Evolutionary conservation across 2,113 vertebrate genomes (phyloP), one percentile per base, ranked within the genome.

Genomic region (Bufo bufo): DNA sequence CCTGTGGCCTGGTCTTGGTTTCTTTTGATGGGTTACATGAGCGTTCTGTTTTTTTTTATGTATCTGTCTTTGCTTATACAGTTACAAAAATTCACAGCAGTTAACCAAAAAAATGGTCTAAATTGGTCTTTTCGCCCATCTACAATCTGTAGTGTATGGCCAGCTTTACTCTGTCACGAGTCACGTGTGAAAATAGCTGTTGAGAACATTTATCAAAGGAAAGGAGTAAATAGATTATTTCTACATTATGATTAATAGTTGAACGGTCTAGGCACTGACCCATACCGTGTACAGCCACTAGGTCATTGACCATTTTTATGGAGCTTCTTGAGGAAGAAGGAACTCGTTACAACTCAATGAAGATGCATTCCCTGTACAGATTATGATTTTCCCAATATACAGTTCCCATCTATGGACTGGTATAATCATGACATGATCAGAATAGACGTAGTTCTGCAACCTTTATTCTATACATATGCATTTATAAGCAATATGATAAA

Each of bases 261-360:
- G 23, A 20, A 49, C 13, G 58, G 43, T 8, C 17, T 0, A 20
- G 4, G 58, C 58, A 47, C 9, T 82, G 43, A 82, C 58, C 79
- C 33, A 14, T 12, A n/a, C 23, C 8, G 56, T 61, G 14, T 63
- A 43, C 58, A 20, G 13, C 59, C 79, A 20, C 17, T 4, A 49
- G 79, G 79, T 82, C 79, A 82, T 49, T 82, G 79, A 82, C 43
- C 79, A 63, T 16, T 63, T 61, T 2, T n/a, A 61, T 7, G 74
- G 75, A 19, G 17, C 6, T 49, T 43, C 14, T 8, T 6, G 19
- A 63, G 61, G 61, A 63, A 63, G 14, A 63, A 63, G 19, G 61
- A 4, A 63, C 10, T 23, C 4, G 6, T n/a, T 66, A 66, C 63
- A 66, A 23, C 63, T 23, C 2, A 66, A 10, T 13, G 3, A 45